Base-by-base conservation (phyloP, 2,797 vertebrate genomes). In the Varecia variegata region DNA sequence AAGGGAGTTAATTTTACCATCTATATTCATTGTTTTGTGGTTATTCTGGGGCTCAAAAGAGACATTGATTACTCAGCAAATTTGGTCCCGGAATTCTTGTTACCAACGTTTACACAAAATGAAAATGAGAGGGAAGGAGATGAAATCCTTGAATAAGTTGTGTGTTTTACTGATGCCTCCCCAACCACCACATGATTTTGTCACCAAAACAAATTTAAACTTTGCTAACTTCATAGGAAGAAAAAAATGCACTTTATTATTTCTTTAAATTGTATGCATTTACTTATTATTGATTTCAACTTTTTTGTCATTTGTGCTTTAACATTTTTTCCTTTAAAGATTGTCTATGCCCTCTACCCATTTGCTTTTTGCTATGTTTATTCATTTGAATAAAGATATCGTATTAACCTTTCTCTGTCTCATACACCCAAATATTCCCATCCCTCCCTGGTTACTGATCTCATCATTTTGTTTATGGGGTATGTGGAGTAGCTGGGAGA, bases 161-260 rank as follows among this genome's bases (percentile, higher is more conserved):
- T 32, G 15, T 23, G 20, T 68, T 45, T 93, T 65, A 38, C 65
- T 10, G 74, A 52, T 18, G 50, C 32, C 27, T 80, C 56, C 54
- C 8, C 30, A 35, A 25, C 43, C 47, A 79, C 27, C 13, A 7
- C 9, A 4, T 21, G 18, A 56, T 89, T 92, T 73, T 60, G 50
- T 32, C 50, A 89, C 23, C 40, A 20, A 74, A 96, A 81, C 68
- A 74, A 73, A 96, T 88, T 62, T 70, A 58, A 95, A 60, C 9
- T 89, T 65, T 35, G 43, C 56, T 65, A 65, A 70, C 60, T 86
- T 54, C 88, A 52, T 5, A 35, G 80, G 30, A 68, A 58, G 27
- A 86, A 90, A 88, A 84, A 82, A 85, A 88, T 27, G 38, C 9
- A 52, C 52, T 90, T 58, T 43, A 73, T 30, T 47, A 67, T 43